These are phyloP conservation scores for Drosophila sordidapex DNA, from an alignment of 2,888 invertebrate genomes.

Conservation along the genomic window DNA sequence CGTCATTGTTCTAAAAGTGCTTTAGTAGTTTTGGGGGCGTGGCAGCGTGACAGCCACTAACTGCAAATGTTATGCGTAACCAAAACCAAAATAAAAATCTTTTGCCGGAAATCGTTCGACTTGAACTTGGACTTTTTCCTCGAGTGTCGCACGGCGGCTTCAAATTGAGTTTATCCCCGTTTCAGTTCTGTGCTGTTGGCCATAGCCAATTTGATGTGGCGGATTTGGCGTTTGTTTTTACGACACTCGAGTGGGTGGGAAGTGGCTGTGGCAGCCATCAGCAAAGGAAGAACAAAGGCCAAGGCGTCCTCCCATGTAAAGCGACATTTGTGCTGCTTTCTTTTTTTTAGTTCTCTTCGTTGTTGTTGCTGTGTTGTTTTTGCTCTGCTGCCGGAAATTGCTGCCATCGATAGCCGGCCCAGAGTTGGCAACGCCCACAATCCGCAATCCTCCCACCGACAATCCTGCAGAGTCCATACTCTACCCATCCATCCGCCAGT, in stretches of 20 bases:
- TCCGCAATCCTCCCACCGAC: background rate
- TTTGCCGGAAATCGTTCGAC: constrained; percentile 31
- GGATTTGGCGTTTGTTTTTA: constrained; percentile 77
- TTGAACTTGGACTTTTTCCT: constrained; percentile 34
- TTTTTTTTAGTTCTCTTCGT: constrained; percentile 23
- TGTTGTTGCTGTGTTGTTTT: background rate
- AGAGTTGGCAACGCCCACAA: constrained; percentile 42
- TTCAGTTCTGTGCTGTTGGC: constrained; percentile 35
- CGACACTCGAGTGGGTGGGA: constrained; percentile 47
- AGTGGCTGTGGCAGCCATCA: background rate
- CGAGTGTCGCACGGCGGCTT: constrained; percentile 49
- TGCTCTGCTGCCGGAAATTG: constrained; percentile 64
- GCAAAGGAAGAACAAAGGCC: background rate
- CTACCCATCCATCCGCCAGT: constrained; percentile 26
- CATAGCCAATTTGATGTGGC: constrained; percentile 71
- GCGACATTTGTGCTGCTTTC: constrained; percentile 48
- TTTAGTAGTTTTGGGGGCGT: constrained; percentile 60
- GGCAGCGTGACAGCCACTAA: constrained; percentile 62
- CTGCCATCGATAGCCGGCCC: constrained; percentile 73
- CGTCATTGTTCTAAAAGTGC: constrained; percentile 65
- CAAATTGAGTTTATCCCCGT: constrained; percentile 62
- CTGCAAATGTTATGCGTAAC: constrained; percentile 68
- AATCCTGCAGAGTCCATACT: constrained; percentile 4
- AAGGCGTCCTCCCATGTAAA: constrained; percentile 69
- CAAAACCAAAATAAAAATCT: constrained; percentile 24